Conservation (phyloP, 2,888 invertebrate species). For the Eledone cirrhosa region DNA sequence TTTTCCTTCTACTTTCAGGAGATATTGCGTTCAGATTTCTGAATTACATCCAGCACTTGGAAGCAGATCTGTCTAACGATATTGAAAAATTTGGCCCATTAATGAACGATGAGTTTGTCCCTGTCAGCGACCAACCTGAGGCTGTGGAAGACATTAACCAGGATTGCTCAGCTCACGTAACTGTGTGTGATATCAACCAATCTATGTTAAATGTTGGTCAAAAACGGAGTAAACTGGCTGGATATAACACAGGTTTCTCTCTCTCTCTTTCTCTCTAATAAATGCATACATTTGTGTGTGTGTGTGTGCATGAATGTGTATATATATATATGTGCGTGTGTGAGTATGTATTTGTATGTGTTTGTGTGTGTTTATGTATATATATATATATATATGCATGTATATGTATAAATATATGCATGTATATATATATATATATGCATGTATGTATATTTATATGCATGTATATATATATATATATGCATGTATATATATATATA, state of each 20-base stretch:
- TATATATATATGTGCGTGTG: no score
- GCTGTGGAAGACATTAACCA: constrained; percentile 10
- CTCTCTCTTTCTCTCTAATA: background rate
- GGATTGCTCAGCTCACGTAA: constrained; percentile 57
- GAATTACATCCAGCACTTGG: constrained; percentile 54
- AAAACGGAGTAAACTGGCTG: constrained; percentile 74
- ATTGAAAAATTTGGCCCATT: background rate
- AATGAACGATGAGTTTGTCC: background rate
- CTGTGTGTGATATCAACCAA: constrained; percentile 83
- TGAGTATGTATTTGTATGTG: no score
- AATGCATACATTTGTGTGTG: background rate
- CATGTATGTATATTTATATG: no score
- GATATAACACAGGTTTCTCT: constrained; percentile 64
- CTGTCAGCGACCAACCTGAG: background rate
- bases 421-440: no score
- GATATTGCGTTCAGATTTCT: constrained; percentile 91
- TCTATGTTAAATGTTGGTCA: constrained; percentile 94
- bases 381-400: background rate
- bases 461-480: no score
- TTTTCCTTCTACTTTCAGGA: constrained; percentile 70
- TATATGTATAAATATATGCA: background rate
- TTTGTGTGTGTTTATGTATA: no score
- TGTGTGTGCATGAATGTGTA: background rate
- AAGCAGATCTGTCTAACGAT: background rate
- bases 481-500: no score